Conservation (phyloP, 2,888 invertebrate species). For the Zelleria hepariella region DNA sequence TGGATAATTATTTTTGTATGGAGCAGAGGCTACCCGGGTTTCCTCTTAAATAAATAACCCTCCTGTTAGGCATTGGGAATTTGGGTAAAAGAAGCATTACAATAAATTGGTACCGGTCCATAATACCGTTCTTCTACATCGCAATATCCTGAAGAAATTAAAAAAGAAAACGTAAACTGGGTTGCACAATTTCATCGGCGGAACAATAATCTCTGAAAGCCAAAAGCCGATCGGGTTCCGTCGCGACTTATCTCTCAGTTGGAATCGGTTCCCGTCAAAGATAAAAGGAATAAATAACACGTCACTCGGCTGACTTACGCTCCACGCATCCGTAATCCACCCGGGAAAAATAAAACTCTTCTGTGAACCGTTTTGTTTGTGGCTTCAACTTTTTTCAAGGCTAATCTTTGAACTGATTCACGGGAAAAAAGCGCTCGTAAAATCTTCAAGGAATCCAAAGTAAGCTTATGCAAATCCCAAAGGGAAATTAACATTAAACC, state of each 20-base stretch:
- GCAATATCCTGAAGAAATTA: neutral
- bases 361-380: neutral
- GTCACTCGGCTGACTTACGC: constrained; percentile 55
- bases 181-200: neutral
- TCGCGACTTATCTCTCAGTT: constrained; percentile 40
- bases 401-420: neutral
- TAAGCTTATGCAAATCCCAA: neutral
- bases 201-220: neutral
- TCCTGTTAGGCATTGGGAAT: too few species aligned
- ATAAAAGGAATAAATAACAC: constrained; percentile 64
- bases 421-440: neutral
- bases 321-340: constrained; percentile 33
- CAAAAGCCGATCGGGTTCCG: neutral
- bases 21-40: too few species aligned
- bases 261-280: constrained; percentile 46
- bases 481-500: neutral
- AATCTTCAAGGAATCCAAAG: neutral
- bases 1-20: too few species aligned
- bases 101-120: too few species aligned
- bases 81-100: too few species aligned
- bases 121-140: neutral
- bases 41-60: too few species aligned
- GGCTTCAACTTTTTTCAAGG: neutral
- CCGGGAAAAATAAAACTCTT: constrained; percentile 12
- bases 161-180: neutral